A percentile compares a stretch with the other conserved stretches of the same genome.
phyloP scores from a whole-genome alignment of 1,140 invertebrate genomes.

The Euura saliciscinereae region DNA sequence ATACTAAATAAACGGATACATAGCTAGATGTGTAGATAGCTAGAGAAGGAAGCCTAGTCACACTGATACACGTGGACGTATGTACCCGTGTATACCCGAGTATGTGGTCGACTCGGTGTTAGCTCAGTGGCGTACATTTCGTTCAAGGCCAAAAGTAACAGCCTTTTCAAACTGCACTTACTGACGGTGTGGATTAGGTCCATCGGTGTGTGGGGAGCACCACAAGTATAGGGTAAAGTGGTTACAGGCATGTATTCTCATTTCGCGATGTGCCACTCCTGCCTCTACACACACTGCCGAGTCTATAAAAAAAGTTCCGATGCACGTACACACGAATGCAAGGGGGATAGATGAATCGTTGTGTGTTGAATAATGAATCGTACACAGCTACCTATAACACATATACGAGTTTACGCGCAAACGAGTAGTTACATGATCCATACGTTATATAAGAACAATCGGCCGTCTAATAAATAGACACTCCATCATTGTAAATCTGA shows the following conservation, averaged over 20 bases:
- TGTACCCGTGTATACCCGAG: slow-evolving; percentile 26
- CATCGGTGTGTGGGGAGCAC: too few species aligned
- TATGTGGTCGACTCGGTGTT: slow-evolving; percentile 37
- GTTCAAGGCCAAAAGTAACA: slow-evolving; percentile 59
- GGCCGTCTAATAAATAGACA: slow-evolving; percentile 53
- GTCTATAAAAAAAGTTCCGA: background rate
- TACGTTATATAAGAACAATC: slow-evolving; percentile 63
- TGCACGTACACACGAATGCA: too few species aligned
- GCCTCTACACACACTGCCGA: background rate
- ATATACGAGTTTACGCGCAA: slow-evolving; percentile 18
- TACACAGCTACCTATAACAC: background rate
- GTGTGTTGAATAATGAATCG: too few species aligned
- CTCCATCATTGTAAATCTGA: slow-evolving; percentile 56
- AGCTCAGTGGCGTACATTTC: slow-evolving; percentile 47
- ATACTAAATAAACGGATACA: background rate
- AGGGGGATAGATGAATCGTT: too few species aligned
- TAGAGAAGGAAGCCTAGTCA: background rate
- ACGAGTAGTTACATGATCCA: slow-evolving; percentile 58
- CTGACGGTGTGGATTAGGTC: slow-evolving; percentile 26
- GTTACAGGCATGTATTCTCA: slow-evolving; percentile 22
- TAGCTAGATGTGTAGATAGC: background rate
- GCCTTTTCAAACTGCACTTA: slow-evolving; percentile 55
- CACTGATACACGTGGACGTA: background rate
- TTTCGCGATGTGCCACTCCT: background rate
- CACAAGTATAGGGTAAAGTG: too few species aligned